A percentile compares a stretch with the other conserved stretches of the same genome.
These are phyloP conservation scores for Xiphophorus hellerii DNA, from an alignment of 2,113 vertebrate genomes.

Conservation along the genomic window DNA sequence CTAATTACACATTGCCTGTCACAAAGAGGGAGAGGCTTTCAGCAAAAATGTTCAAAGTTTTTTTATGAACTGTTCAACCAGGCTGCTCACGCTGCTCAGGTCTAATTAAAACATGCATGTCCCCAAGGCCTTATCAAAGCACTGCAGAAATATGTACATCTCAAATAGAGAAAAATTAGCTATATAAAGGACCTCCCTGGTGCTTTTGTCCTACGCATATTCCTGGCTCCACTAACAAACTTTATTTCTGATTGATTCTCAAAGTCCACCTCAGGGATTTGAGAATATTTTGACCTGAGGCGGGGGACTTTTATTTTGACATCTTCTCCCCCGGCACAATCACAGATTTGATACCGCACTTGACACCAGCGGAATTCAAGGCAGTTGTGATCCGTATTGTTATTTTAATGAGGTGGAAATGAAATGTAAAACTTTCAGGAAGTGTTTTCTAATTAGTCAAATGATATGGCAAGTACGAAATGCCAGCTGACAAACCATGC, in stretches of 20 bases:
- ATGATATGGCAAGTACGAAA: conserved; percentile 55
- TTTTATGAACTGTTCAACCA: conserved; percentile 71
- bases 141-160: conserved; percentile 75
- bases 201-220: conserved; percentile 69
- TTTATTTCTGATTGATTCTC: conserved; percentile 71
- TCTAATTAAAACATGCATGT: conserved; percentile 75
- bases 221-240: conserved; percentile 54
- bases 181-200: conserved; percentile 73
- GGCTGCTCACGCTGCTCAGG: conserved; percentile 63
- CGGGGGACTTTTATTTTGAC: conserved; percentile 77
- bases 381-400: conserved; percentile 56
- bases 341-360: conserved; percentile 57
- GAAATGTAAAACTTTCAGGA: conserved; percentile 69
- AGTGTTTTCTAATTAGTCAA: conserved; percentile 71
- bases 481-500: conserved; percentile 54
- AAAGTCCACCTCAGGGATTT: conserved; percentile 67
- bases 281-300: conserved; percentile 74
- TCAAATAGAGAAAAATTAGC: conserved; percentile 73
- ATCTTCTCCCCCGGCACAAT: conserved; percentile 66
- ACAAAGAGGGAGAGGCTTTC: conserved; percentile 69
- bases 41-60: conserved; percentile 77
- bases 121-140: conserved; percentile 76
- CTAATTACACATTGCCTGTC: conserved; percentile 79
- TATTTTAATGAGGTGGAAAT: conserved; percentile 72
- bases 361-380: conserved; percentile 62